Conservation (phyloP, 2,113 vertebrate genomes). For the Fregata magnificens region DNA sequence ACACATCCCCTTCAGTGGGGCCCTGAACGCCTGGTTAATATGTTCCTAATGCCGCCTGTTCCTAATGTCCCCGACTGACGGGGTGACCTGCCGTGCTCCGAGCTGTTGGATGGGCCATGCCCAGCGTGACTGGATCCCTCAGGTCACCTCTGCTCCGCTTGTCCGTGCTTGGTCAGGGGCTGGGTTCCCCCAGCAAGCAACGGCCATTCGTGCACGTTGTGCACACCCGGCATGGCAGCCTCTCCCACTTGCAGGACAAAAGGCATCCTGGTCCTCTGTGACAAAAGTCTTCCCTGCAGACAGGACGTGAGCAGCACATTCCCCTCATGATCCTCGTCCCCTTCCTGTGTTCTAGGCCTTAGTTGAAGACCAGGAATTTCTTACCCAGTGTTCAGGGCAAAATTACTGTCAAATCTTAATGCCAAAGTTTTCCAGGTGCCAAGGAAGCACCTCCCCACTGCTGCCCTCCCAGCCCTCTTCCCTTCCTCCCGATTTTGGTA, state of each 20-base stretch:
- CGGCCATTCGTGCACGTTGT: rapidly evolving
- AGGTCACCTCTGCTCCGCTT: not conserved
- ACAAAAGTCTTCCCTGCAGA: not conserved
- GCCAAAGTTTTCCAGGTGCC: not conserved
- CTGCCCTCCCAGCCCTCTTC: not conserved
- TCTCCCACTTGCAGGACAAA: not conserved
- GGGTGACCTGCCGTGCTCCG: not conserved
- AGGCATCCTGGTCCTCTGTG: not conserved
- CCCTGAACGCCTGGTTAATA: rapidly evolving
- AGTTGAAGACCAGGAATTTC: not conserved
- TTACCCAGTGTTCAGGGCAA: not conserved
- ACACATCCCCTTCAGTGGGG: not conserved
- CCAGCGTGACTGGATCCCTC: not conserved
- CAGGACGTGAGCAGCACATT: not conserved
- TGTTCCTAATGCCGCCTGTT: not conserved
- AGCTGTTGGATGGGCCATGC: not conserved
- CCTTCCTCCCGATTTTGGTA: not conserved
- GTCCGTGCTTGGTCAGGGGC: not conserved
- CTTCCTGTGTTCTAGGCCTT: not conserved
- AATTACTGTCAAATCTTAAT: not conserved
- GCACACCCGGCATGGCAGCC: rapidly evolving
- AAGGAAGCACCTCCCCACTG: not conserved
- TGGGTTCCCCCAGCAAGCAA: not conserved
- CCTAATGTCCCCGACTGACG: not conserved
- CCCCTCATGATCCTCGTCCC: not conserved